A percentile compares a stretch with the other conserved stretches of the same genome.
Evolutionary conservation across 2,113 vertebrate genomes (phyloP).

Genomic region (Pachypanchax playfairii): DNA sequence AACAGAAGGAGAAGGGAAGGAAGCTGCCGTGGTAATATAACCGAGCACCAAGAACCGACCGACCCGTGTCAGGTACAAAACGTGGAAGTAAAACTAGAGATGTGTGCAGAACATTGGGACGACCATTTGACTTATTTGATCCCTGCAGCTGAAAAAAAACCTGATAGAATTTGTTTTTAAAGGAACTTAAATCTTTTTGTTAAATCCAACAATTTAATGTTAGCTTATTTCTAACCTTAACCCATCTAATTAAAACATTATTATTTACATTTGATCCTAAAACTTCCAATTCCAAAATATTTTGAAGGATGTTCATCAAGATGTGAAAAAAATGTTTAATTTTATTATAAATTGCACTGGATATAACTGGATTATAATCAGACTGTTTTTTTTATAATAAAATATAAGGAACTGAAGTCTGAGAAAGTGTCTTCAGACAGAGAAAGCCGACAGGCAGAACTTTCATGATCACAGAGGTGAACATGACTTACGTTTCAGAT

Average conservation of each 20-base stretch:
- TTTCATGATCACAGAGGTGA: background rate
- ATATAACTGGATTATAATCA: no score
- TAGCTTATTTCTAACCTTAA: no score
- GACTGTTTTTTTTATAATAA: no score
- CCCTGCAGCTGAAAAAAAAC: background rate
- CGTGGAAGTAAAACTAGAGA: constrained; percentile 50
- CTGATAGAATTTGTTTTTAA: no score
- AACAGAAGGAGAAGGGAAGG: constrained; percentile 25
- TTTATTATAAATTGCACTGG: no score
- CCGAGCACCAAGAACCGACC: background rate
- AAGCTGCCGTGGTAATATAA: constrained; percentile 36
- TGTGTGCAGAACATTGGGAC: constrained; percentile 5
- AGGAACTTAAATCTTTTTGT: no score
- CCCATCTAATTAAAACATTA: no score
- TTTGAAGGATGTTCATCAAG: no score
- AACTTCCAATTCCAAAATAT: no score
- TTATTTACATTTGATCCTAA: no score
- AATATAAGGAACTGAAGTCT: background rate
- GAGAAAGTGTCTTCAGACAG: background rate
- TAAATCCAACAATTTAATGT: background rate
- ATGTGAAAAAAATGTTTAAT: no score
- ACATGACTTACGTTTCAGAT: constrained; percentile 6
- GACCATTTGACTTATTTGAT: constrained; percentile 11
- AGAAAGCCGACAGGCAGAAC: background rate
- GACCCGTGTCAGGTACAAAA: constrained; percentile 37